Evolutionary conservation across 2,797 vertebrate genomes (phyloP), one percentile per base, ranked within the genome.

Genomic region (Kryptolebias ocellatus): DNA sequence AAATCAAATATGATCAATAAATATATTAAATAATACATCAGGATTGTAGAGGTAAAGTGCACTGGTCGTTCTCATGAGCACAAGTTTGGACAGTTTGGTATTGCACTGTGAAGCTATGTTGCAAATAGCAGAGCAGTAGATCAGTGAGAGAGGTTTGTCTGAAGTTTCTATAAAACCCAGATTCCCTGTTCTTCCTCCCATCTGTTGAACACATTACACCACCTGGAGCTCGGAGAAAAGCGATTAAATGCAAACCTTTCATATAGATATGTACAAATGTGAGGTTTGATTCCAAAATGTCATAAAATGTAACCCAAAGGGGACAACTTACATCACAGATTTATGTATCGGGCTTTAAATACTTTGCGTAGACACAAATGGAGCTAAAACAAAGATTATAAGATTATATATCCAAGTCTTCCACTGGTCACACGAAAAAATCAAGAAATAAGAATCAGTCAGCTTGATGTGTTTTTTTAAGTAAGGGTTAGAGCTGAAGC

Each of bases 121-220:
- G 57, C 56, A 71, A 83, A 84, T 53, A 75, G 70, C 63, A 88
- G 70, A 81, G 86, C 75, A 75, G 78, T 81, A 90, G 59, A 90
- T 90, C 87, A 88, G 79, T 62, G 62, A 89, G 87, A 90, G 83
- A 86, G 75, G 79, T 80, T 61, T 65, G 80, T 81, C 79, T 76
- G 62, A 82, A 83, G 81, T 62, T 67, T 84, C 90, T 87, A 83
- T 92, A 87, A 86, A 87, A 87, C 87, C 76, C 69, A 64, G 85
- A 89, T 87, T 72, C 70, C 83, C 79, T 83, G 81, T 79, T 88
- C 72, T 83, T 93, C 94, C 88, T 73, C 83, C 93, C 94, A 95
- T 95, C 93, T 96, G 95, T 79, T 91, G 72, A 94, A 93, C 92
- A 95, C 87, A 94, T 95, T 94, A 89, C 84, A 55, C 67, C 75